Evolutionary conservation across 2,797 vertebrate genomes (phyloP).

Genomic region (Rhynchotus rufescens): DNA sequence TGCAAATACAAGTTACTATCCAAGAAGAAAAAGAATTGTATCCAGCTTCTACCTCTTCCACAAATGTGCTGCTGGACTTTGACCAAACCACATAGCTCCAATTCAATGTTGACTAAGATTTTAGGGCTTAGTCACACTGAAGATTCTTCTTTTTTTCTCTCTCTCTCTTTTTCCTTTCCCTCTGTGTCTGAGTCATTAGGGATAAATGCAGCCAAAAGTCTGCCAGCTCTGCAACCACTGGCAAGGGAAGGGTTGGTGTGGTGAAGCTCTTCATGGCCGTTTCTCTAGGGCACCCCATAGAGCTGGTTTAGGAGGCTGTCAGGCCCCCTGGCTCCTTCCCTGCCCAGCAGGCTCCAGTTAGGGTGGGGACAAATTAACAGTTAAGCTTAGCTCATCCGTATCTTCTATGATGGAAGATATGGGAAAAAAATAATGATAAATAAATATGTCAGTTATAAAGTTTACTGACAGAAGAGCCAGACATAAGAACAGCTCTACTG

Average conservation of each 20-base stretch:
- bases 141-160: background rate
- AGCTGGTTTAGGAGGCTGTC: background rate
- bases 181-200: background rate
- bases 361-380: background rate
- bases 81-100: background rate
- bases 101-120: background rate
- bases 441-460: background rate
- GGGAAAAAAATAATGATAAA: background rate
- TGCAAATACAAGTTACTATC: slow-evolving; percentile 31
- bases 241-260: background rate
- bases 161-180: background rate
- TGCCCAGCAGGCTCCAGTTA: background rate
- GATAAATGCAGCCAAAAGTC: background rate
- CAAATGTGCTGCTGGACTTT: slow-evolving; percentile 23
- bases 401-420: background rate
- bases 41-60: slow-evolving; percentile 11
- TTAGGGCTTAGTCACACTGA: background rate
- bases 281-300: background rate
- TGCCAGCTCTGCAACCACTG: background rate
- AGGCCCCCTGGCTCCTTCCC: background rate
- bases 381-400: fast-evolving
- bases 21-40: background rate
- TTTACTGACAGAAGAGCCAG: background rate
- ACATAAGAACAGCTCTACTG: background rate
- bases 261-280: background rate